Evolutionary conservation across 2,888 invertebrate species (phyloP).

Genomic region (Tinea trinotella): DNA sequence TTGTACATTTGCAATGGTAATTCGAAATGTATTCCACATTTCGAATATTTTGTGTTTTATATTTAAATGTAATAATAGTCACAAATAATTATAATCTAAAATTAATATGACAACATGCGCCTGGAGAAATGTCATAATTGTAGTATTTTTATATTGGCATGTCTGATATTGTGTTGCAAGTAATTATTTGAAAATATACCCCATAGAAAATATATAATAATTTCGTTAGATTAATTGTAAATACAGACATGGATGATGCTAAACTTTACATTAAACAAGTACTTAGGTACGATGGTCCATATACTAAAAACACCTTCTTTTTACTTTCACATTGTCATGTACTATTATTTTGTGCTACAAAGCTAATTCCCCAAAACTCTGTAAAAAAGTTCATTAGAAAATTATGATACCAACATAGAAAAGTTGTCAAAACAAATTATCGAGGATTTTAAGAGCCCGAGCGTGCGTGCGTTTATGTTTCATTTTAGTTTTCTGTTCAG

Average conservation of each 20-base stretch:
- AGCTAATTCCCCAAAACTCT: no score
- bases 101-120: background rate
- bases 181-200: background rate
- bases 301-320: no score
- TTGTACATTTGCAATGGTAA: conserved; percentile 35
- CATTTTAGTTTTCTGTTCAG: background rate
- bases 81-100: background rate
- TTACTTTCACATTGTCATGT: no score
- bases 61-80: background rate
- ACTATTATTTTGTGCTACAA: no score
- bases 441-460: conserved; percentile 1
- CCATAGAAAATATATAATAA: no score
- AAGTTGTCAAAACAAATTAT: conserved; percentile 16
- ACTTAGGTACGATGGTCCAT: no score
- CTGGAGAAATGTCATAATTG: conserved; percentile 9
- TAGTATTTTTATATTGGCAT: conserved; percentile 5
- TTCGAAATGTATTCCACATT: conserved; percentile 45
- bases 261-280: no score
- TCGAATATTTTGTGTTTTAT: background rate
- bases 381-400: no score
- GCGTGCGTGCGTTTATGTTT: conserved; percentile 13
- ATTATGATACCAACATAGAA: conserved; percentile 14
- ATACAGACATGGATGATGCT: no score
- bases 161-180: background rate
- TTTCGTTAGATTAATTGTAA: no score